phyloP scores from a whole-genome alignment of 2,113 vertebrate species.

The Hippopotamus amphibius region DNA sequence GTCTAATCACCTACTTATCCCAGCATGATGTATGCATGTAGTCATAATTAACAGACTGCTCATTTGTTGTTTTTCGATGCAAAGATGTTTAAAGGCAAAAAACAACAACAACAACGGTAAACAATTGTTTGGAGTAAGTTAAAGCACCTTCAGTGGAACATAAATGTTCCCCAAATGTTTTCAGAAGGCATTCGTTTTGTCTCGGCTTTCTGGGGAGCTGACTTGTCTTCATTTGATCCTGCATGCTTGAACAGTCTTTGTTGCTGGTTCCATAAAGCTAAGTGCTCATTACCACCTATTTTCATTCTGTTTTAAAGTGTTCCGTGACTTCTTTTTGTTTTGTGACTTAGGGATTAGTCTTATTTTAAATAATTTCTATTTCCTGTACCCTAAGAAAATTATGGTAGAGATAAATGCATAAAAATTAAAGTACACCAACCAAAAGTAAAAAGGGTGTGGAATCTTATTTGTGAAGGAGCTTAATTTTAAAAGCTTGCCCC shows the following conservation, averaged over 20 bases:
- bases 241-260: background rate
- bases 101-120: background rate
- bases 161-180: background rate
- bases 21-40: background rate
- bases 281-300: background rate
- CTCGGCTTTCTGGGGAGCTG: background rate
- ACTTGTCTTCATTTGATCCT: background rate
- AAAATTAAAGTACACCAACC: constrained; percentile 9
- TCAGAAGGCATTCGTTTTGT: background rate
- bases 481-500: constrained; percentile 38
- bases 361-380: constrained; percentile 11
- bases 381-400: background rate
- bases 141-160: constrained; percentile 1
- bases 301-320: background rate
- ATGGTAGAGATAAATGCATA: background rate
- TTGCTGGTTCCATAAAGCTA: background rate
- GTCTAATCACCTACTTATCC: background rate
- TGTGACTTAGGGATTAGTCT: background rate
- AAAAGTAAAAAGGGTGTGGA: background rate
- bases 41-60: background rate
- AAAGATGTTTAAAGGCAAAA: background rate
- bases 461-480: background rate
- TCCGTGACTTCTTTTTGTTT: background rate
- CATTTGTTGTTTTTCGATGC: background rate
- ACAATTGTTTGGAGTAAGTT: background rate